A percentile compares a stretch with the other conserved stretches of the same genome.
These are phyloP conservation scores for Zaprionus tsacasi DNA, from an alignment of 1,140 invertebrate species.

Conservation along the genomic window DNA sequence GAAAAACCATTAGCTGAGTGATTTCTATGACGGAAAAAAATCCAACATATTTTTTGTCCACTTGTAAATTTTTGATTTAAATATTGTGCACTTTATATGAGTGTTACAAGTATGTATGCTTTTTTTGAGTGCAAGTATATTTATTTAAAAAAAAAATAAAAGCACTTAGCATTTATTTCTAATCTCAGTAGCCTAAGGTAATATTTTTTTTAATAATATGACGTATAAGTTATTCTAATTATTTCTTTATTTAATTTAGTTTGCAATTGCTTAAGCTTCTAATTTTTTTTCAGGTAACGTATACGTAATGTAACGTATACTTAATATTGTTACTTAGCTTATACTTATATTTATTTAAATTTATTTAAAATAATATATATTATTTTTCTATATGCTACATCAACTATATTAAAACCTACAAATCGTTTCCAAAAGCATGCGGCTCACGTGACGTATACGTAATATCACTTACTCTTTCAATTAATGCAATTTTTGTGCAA, in stretches of 20 bases:
- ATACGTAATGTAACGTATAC: background rate
- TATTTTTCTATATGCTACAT: too few species aligned
- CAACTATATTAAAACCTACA: too few species aligned
- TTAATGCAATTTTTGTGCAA: background rate
- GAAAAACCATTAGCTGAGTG: slow-evolving; percentile 45
- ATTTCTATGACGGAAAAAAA: slow-evolving; percentile 22
- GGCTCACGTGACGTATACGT: background rate
- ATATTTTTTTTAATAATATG: too few species aligned
- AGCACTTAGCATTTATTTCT: too few species aligned
- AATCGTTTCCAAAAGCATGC: background rate
- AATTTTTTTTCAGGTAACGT: background rate
- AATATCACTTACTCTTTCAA: background rate
- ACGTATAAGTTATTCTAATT: background rate
- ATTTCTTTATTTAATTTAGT: background rate
- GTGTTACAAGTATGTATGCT: background rate
- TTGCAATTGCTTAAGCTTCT: too few species aligned
- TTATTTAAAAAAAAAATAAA: background rate
- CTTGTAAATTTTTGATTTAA: too few species aligned
- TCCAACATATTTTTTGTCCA: background rate
- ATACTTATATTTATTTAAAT: too few species aligned
- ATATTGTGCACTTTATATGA: background rate
- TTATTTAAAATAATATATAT: too few species aligned
- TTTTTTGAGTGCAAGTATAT: background rate
- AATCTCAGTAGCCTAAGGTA: too few species aligned
- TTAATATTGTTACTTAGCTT: background rate